These are phyloP conservation scores for Colius striatus DNA, from an alignment of 2,113 vertebrate genomes.

Conservation along the genomic window DNA sequence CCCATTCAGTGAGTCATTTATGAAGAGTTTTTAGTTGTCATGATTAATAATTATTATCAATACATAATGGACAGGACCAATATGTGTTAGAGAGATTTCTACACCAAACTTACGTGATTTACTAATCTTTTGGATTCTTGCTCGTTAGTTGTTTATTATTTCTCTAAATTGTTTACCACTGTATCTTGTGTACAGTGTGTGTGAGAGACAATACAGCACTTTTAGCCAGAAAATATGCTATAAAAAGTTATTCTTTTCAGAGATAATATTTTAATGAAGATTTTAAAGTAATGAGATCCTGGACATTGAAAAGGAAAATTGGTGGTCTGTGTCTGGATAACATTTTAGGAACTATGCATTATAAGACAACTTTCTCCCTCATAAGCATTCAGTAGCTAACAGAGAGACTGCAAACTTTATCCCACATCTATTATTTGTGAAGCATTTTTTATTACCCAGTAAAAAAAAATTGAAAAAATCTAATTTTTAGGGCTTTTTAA, in stretches of 20 bases:
- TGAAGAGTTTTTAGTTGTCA: neutral
- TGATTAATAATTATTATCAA: neutral
- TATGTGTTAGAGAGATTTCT: neutral
- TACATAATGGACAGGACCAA: neutral
- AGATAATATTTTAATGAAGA: neutral
- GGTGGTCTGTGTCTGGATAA: neutral
- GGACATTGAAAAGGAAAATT: neutral
- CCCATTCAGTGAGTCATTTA: neutral
- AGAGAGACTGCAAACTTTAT: neutral
- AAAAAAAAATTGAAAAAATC: neutral
- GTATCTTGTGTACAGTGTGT: neutral
- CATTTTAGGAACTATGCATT: neutral
- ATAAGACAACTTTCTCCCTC: neutral
- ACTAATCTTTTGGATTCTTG: neutral
- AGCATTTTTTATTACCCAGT: slow-evolving; percentile 46
- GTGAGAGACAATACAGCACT: neutral
- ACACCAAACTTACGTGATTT: neutral
- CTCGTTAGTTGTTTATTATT: neutral
- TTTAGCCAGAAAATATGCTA: neutral
- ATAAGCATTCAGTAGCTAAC: neutral
- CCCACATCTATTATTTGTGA: neutral
- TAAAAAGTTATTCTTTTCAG: neutral
- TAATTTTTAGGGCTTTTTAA: slow-evolving; percentile 54
- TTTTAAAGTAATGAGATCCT: neutral
- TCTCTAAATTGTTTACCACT: neutral